Percentiles rank a stretch among this genome's conserved stretches.
These are phyloP conservation scores for Augiades crinisus DNA, from an alignment of 2,888 invertebrate genomes.

Conservation along the genomic window DNA sequence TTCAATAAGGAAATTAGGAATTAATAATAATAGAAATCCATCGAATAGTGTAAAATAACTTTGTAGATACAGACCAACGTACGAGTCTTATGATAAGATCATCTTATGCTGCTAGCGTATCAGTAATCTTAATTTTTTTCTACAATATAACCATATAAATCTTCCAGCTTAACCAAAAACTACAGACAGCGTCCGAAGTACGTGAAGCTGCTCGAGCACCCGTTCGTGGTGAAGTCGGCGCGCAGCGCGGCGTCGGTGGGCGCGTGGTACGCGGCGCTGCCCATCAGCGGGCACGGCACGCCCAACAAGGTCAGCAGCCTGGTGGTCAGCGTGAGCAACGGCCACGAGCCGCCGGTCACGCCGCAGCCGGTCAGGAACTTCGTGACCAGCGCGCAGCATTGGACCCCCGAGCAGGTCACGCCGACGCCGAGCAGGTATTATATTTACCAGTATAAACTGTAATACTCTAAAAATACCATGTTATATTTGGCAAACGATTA, in stretches of 20 bases:
- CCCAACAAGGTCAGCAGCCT: conserved; percentile 37
- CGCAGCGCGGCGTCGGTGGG: conserved; percentile 86
- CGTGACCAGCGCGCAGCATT: conserved; percentile 61
- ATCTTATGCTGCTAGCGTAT: too few species aligned
- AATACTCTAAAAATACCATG: too few species aligned
- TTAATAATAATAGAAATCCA: too few species aligned
- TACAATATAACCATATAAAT: background rate
- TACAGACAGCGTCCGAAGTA: conserved; percentile 97
- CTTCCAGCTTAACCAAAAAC: conserved; percentile 94
- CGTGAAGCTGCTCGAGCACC: conserved; percentile 92
- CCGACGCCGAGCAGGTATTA: conserved; percentile 68
- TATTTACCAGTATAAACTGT: too few species aligned
- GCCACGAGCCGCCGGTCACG: conserved; percentile 35
- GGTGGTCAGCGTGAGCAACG: conserved; percentile 31
- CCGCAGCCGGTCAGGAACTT: conserved; percentile 66
- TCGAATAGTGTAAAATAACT: too few species aligned
- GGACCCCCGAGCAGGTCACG: conserved; percentile 67
- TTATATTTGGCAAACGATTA: too few species aligned
- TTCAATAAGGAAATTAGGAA: too few species aligned
- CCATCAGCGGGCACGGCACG: conserved; percentile 64
- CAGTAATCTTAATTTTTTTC: too few species aligned
- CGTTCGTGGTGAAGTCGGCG: conserved; percentile 92
- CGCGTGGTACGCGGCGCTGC: conserved; percentile 87
- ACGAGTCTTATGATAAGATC: too few species aligned
- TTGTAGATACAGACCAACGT: too few species aligned